A percentile compares a stretch with the other conserved stretches of the same genome.
These are phyloP conservation scores for Dipodomys stephensi DNA, from an alignment of 2,113 vertebrate genomes.

Conservation along the genomic window DNA sequence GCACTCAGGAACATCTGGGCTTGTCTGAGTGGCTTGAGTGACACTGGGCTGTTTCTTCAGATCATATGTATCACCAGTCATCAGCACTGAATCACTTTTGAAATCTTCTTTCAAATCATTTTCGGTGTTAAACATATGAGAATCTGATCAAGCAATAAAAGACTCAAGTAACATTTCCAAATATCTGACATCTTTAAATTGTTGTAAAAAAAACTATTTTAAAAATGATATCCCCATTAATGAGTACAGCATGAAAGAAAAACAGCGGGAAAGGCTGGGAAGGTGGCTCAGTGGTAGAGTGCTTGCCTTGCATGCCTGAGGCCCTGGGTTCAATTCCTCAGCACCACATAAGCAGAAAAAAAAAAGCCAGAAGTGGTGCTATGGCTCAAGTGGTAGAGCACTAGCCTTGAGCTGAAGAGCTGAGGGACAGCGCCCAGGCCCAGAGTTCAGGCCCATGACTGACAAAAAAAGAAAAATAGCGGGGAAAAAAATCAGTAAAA, in stretches of 20 bases:
- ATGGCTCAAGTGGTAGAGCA: too few relatives aligned
- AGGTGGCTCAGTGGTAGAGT: too few relatives aligned
- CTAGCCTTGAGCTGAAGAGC: too few relatives aligned
- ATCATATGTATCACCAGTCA: not conserved
- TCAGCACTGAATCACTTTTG: conserved; percentile 56
- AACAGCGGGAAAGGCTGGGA: not conserved
- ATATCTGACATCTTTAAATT: conserved; percentile 1
- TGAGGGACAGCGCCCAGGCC: too few relatives aligned
- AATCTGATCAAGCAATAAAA: conserved; percentile 79
- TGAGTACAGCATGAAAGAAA: not conserved
- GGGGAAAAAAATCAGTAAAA: not conserved
- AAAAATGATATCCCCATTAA: not conserved
- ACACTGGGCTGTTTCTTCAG: conserved; percentile 57
- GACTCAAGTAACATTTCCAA: conserved; percentile 42
- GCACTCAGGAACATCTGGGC: conserved; percentile 72
- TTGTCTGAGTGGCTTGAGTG: conserved; percentile 90
- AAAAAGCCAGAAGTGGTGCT: too few relatives aligned
- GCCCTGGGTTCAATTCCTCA: too few relatives aligned
- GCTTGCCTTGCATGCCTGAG: too few relatives aligned
- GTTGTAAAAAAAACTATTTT: conserved; percentile 7
- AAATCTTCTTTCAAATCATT: conserved; percentile 76
- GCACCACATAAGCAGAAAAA: too few relatives aligned
- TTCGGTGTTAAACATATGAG: conserved; percentile 73
- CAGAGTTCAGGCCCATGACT: too few relatives aligned
- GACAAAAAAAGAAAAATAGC: not conserved